A percentile compares a stretch with the other conserved stretches of the same genome.
These are phyloP conservation scores for Lottia gigantea DNA, from an alignment of 2,888 invertebrate genomes.

Conservation along the genomic window DNA sequence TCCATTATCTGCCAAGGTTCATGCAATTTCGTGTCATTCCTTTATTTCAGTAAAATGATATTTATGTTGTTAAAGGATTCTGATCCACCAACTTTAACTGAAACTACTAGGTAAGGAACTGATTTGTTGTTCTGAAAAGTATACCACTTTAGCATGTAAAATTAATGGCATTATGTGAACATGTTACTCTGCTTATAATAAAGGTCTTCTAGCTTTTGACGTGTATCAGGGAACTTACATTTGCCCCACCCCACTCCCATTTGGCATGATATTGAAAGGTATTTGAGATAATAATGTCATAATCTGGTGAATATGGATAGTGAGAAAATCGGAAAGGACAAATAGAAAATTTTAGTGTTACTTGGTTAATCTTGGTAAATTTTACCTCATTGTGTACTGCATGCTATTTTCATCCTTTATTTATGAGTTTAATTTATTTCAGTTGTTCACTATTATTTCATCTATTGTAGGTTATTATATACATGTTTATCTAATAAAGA, in stretches of 20 bases:
- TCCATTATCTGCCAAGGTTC: no score
- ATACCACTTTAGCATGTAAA: not conserved
- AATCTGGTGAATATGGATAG: not conserved
- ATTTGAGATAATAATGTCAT: not conserved
- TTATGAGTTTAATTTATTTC: not conserved
- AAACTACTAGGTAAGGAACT: slow-evolving; percentile 75
- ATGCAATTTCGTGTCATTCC: no score
- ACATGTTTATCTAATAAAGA: slow-evolving; percentile 71
- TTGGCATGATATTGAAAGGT: not conserved
- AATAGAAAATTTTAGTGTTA: no score
- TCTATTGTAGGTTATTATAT: slow-evolving; percentile 64
- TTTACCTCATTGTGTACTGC: no score
- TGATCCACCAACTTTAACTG: slow-evolving; percentile 79
- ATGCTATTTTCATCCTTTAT: no score
- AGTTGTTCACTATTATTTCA: not conserved
- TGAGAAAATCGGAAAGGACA: no score
- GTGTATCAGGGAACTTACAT: no score
- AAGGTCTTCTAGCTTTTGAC: no score
- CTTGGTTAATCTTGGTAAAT: no score
- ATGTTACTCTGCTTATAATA: no score
- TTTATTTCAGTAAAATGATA: slow-evolving; percentile 49
- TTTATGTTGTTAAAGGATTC: slow-evolving; percentile 51
- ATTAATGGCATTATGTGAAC: no score
- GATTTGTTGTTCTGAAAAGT: not conserved
- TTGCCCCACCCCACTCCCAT: no score